phyloP scores from a whole-genome alignment of 2,888 invertebrate genomes.

The Clivina fossor region DNA sequence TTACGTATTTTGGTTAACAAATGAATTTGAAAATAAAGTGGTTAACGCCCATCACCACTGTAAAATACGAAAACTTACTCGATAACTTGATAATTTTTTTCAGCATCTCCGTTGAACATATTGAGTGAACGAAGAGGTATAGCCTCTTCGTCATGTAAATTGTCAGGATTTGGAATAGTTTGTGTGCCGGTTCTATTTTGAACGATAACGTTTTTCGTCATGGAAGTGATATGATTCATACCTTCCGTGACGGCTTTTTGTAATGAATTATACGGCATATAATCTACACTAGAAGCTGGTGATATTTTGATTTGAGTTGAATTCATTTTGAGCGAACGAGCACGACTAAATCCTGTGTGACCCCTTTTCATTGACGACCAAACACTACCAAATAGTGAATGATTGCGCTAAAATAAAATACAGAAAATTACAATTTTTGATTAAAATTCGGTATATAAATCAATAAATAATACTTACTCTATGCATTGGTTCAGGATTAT shows the following conservation, averaged over 20 bases:
- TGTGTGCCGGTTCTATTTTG: constrained; percentile 50
- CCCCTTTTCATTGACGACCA: constrained; percentile 89
- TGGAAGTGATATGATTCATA: constrained; percentile 61
- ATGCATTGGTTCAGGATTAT: constrained; percentile 95
- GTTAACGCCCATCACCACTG: too few relatives aligned
- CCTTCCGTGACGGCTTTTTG: constrained; percentile 58
- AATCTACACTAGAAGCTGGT: constrained; percentile 55
- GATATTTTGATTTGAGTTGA: constrained; percentile 57
- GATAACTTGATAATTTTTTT: constrained; percentile 68
- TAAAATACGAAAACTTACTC: constrained; percentile 78
- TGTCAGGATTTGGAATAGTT: constrained; percentile 47
- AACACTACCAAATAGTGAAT: constrained; percentile 92
- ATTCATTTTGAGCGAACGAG: constrained; percentile 61
- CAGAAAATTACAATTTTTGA: constrained; percentile 14
- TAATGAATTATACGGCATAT: constrained; percentile 61
- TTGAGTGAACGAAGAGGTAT: constrained; percentile 76
- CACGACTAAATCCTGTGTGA: constrained; percentile 64
- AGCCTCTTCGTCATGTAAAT: constrained; percentile 63
- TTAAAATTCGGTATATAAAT: constrained; percentile 7
- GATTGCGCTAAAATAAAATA: constrained; percentile 76
- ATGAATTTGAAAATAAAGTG: too few relatives aligned
- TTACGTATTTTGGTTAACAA: too few relatives aligned
- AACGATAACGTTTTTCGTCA: constrained; percentile 52
- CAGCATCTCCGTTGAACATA: constrained; percentile 67
- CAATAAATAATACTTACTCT: constrained; percentile 66